Conservation (phyloP, 2,797 vertebrate genomes). For the Ctenopoma kingsleyae region DNA sequence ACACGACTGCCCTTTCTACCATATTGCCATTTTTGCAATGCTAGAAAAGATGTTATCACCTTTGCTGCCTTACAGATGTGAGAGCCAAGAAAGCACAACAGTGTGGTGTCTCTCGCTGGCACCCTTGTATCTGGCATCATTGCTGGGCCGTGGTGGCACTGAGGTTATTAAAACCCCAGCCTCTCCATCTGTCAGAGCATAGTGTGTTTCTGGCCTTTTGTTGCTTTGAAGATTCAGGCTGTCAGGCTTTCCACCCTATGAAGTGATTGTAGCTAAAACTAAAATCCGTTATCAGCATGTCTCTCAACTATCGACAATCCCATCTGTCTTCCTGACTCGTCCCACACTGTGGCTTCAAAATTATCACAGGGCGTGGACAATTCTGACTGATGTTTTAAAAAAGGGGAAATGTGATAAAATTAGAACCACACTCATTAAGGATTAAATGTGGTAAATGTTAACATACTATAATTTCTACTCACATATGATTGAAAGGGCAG, state of each 20-base stretch:
- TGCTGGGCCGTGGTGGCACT: conserved; percentile 45
- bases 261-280: conserved; percentile 82
- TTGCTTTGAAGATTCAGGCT: conserved; percentile 82
- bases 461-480: conserved; percentile 67
- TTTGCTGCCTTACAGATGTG: conserved; percentile 58
- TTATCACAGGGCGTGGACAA: conserved; percentile 66
- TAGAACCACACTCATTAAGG: conserved; percentile 72
- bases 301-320: conserved; percentile 87
- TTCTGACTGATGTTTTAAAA: conserved; percentile 65
- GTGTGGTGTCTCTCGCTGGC: conserved; percentile 37
- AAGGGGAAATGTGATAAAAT: conserved; percentile 71
- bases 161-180: conserved; percentile 79
- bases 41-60: conserved; percentile 58
- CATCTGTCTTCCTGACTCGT: conserved; percentile 82
- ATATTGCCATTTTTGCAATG: conserved; percentile 51
- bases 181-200: conserved; percentile 71
- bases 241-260: conserved; percentile 77
- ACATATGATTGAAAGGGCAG: conserved; percentile 40
- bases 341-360: conserved; percentile 61
- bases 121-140: conserved; percentile 57
- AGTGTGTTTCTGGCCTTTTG: conserved; percentile 79
- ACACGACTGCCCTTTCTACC: conserved; percentile 15
- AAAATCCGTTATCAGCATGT: conserved; percentile 85
- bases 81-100: conserved; percentile 45
- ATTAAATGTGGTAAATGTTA: conserved; percentile 75